Evolutionary conservation across 2,888 invertebrate species (phyloP), one percentile per base, ranked within the genome.

Genomic region (Thereva nobilitata): DNA sequence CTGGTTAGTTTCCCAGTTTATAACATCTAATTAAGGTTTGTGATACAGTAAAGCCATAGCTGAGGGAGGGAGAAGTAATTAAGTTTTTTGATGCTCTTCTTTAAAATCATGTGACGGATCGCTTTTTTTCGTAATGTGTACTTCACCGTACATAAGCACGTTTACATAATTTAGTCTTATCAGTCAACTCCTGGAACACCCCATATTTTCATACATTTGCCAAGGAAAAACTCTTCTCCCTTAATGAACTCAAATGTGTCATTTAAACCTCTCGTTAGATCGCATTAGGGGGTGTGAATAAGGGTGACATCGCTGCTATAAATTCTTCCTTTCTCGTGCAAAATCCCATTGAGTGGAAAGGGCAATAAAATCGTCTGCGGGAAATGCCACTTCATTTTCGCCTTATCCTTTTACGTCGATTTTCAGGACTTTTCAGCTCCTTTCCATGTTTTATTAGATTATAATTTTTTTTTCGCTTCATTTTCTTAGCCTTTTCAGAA

Each of bases 301-400:
- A 44, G 56, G 56, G 23, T n/a, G 44, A 44, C 35, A 23, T 23
- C 23, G 23, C 10, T 52, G n/a, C 34, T 35, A 35, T 9, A 9
- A 35, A 4, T n/a, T 56, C 37, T 42, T 56, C 44, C 56, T 44
- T 56, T 56, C 23, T 23, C 56, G 56, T 56, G 56, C 56, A 56
- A 35, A 56, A 56, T 38, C 42, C 56, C 56, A 56, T 56, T 56
- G 42, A 47, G 9, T 6, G 47, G 47, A 12, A n/a, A 40, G 34
- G 44, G 56, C 42, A 70, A 71, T 71, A 71, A 71, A 71, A 72
- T 67, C 70, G 70, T 70, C 71, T 70, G 70, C 68, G 67, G 68
- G 67, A 68, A 71, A 72, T 67, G 71, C 68, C 70, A 71, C 69
- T 68, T 73, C 65, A 66, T 71, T 73, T 70, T 52, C 67, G 61